Percentiles rank a stretch among this genome's conserved stretches.
Conservation (phyloP, 2,797 vertebrate species). For the Mastacembelus armatus region DNA sequence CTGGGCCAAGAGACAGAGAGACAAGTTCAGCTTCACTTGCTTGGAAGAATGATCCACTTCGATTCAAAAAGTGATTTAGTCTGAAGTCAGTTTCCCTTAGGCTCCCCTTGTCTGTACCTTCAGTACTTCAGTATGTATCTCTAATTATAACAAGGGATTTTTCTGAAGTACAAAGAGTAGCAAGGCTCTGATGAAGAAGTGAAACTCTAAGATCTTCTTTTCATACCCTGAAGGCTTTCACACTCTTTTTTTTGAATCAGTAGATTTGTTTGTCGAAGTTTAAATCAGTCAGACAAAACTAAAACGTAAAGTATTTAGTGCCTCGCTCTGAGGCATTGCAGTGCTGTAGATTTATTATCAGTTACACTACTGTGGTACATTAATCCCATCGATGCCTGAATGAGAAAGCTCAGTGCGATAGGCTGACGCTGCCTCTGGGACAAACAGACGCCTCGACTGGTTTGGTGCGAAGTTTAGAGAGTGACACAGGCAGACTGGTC, state of each 20-base stretch:
- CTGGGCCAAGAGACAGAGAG: background rate
- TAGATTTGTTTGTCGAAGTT: too few species aligned
- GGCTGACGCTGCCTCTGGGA: too few species aligned
- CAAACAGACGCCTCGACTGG: constrained; percentile 3
- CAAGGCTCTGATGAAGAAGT: background rate
- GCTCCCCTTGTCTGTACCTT: too few species aligned
- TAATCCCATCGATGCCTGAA: constrained; percentile 38
- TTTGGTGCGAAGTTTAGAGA: constrained; percentile 16
- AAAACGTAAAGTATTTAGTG: constrained; percentile 17
- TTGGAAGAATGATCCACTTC: too few species aligned
- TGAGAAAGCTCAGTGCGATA: too few species aligned
- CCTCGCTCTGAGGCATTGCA: constrained; percentile 20
- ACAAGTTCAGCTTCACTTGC: background rate
- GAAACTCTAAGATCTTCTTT: background rate
- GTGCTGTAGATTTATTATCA: constrained; percentile 26
- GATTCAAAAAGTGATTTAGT: background rate
- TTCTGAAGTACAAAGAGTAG: background rate
- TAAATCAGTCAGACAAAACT: constrained; percentile 32
- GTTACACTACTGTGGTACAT: constrained; percentile 6
- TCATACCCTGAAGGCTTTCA: background rate
- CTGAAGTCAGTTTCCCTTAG: too few species aligned
- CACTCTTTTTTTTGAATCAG: background rate
- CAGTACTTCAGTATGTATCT: too few species aligned
- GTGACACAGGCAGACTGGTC: constrained; percentile 1
- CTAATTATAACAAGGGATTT: background rate